Evolutionary conservation across 2,888 invertebrate species (phyloP).

Genomic region (Dryococelus australis): DNA sequence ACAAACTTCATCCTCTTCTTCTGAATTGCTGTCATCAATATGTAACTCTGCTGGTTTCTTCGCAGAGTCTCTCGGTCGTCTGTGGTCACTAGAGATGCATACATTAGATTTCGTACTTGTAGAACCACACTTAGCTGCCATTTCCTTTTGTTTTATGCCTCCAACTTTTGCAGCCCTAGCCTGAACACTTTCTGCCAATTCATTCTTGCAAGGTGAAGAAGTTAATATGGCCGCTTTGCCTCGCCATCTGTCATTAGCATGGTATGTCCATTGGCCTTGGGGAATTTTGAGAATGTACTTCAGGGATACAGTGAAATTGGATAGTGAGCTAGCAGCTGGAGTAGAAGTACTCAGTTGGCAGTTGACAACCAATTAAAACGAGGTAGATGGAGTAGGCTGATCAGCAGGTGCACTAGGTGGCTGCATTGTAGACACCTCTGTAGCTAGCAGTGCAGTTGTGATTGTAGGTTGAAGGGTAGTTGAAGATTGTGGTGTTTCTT

Average conservation of each 20-base stretch:
- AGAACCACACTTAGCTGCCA: not conserved
- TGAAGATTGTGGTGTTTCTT: not conserved
- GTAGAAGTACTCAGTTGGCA: not conserved
- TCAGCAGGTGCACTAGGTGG: not conserved
- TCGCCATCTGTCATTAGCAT: not conserved
- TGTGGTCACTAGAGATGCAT: not conserved
- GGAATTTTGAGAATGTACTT: slow-evolving; percentile 3
- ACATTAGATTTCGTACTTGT: not conserved
- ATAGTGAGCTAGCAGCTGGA: not conserved
- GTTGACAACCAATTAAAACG: not conserved
- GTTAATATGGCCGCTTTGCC: slow-evolving; percentile 24
- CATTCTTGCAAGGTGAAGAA: slow-evolving; percentile 23
- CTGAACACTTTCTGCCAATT: not conserved
- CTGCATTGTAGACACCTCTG: not conserved
- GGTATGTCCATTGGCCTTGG: not conserved
- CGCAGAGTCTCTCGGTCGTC: not conserved
- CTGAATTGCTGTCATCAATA: slow-evolving; percentile 12
- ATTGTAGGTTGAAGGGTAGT: not conserved
- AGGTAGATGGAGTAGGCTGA: not conserved
- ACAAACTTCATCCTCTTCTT: not conserved
- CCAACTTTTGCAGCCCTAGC: not conserved
- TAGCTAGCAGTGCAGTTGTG: not conserved
- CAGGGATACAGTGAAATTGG: not conserved
- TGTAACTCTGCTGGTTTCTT: slow-evolving; percentile 9
- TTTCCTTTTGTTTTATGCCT: not conserved